phyloP scores from a whole-genome alignment of 2,797 vertebrate species.

The Diceros bicornis region DNA sequence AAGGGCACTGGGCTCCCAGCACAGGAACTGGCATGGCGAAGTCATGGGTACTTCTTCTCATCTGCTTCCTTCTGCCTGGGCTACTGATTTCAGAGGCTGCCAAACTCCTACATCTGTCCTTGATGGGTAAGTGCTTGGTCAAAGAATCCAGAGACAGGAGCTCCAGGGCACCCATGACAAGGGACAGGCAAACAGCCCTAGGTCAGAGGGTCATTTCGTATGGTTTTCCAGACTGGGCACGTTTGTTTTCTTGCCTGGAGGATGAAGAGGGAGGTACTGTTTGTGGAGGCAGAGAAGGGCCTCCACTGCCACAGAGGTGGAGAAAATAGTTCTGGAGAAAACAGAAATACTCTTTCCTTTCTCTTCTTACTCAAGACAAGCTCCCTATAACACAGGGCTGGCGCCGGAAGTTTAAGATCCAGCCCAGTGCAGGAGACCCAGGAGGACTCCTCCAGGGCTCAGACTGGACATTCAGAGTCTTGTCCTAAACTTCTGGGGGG shows the following conservation, averaged over 20 bases:
- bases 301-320: fast-evolving
- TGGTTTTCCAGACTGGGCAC: neutral
- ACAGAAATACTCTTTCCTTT: too few species aligned
- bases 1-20: neutral
- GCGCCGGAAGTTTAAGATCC: neutral
- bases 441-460: neutral
- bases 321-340: neutral
- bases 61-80: neutral
- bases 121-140: neutral
- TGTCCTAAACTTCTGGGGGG: neutral
- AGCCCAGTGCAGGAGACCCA: fast-evolving
- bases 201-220: too few species aligned
- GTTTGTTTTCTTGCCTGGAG: neutral
- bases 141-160: neutral
- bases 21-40: neutral
- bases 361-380: neutral
- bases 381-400: neutral
- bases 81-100: conserved; percentile 48
- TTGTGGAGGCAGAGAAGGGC: neutral
- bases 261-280: neutral
- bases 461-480: neutral
- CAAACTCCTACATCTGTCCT: conserved; percentile 66
- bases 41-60: neutral
- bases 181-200: neutral
- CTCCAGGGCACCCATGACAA: fast-evolving